phyloP scores from a whole-genome alignment of 2,888 invertebrate species.

The Crocallis elinguaria region DNA sequence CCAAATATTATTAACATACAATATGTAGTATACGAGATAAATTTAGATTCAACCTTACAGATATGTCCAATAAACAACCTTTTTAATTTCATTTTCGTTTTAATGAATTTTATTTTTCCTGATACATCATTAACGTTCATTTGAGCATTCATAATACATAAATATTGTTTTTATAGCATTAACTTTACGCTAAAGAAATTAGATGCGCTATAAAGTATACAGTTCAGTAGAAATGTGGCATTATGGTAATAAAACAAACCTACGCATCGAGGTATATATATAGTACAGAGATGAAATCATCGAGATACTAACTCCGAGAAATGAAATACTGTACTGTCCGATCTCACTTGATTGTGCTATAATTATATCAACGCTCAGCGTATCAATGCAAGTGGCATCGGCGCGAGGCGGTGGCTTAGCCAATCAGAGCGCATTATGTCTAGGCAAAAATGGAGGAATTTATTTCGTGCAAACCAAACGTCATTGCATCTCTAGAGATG shows the following conservation, averaged over 20 bases:
- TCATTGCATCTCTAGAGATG: no score
- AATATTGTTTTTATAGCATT: slow-evolving; percentile 9
- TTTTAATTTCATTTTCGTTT: slow-evolving; percentile 10
- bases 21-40: slow-evolving; percentile 16
- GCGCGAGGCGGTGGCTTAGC: no score
- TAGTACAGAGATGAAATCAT: no score
- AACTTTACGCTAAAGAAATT: slow-evolving; percentile 1
- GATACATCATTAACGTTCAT: slow-evolving; percentile 9
- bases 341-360: no score
- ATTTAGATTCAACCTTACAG: slow-evolving; percentile 24
- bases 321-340: no score
- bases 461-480: no score
- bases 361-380: no score
- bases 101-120: not conserved
- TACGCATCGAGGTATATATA: not conserved
- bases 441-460: no score
- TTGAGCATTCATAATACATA: slow-evolving; percentile 18
- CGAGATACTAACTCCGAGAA: no score
- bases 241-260: not conserved
- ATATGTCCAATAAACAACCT: slow-evolving; percentile 38
- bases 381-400: no score
- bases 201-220: slow-evolving; percentile 2
- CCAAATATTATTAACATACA: slow-evolving; percentile 20
- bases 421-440: no score
- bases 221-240: not conserved